Percentiles rank a stretch among this genome's conserved stretches.
These are phyloP conservation scores for Patella caerulea DNA, from an alignment of 2,888 invertebrate genomes.

Conservation along the genomic window DNA sequence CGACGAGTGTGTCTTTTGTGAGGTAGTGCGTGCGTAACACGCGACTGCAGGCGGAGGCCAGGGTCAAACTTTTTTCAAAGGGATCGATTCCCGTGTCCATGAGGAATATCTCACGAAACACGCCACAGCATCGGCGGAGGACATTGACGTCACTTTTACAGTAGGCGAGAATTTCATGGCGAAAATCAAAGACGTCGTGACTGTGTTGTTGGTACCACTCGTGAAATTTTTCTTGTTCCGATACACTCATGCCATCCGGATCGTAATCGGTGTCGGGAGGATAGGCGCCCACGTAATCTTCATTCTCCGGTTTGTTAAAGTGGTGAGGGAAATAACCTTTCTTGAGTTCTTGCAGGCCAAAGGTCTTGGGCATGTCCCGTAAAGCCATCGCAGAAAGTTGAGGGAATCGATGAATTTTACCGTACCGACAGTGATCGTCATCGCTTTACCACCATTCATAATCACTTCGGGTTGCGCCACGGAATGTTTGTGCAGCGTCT, in stretches of 20 bases:
- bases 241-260: neutral
- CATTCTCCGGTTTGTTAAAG: neutral
- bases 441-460: neutral
- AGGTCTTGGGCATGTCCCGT: neutral
- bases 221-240: neutral
- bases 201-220: neutral
- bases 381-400: too few relatives aligned
- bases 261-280: neutral
- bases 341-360: neutral
- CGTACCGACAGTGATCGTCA: neutral
- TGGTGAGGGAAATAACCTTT: neutral
- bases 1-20: too few relatives aligned
- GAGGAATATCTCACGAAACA: neutral
- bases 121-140: neutral
- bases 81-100: neutral
- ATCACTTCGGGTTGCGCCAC: neutral
- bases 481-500: neutral
- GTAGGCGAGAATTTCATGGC: neutral
- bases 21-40: neutral
- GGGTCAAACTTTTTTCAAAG: neutral
- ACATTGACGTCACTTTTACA: neutral
- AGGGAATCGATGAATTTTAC: neutral
- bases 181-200: neutral
- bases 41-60: neutral
- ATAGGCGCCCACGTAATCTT: neutral